Base-by-base conservation (phyloP, 1,140 invertebrate species). In the Nomia melanderi region DNA sequence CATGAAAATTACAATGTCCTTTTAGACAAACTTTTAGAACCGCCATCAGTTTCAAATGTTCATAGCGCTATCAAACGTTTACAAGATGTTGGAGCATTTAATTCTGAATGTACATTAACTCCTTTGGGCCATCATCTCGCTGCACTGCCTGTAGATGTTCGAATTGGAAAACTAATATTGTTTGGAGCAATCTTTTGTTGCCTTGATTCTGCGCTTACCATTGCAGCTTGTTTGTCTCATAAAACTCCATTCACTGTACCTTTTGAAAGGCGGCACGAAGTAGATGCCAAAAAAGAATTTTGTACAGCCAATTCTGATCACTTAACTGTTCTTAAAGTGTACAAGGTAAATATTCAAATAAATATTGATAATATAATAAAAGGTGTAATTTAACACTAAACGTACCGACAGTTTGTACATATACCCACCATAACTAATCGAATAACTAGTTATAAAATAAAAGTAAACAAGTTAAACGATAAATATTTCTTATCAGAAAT, bases 171-270 rank as follows among this genome's bases (percentile, higher is more conserved):
- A 92, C 93, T 99, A 86, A 96, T 99, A 92, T 89, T 99, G 0
- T 98, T 97, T 85, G 97, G 97, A 0, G 95, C 98, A 25, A 97
- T 98, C 65, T 96, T 99, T 83, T 97, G 97, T 85, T 99, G 98
- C 90, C 93, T 99, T 5, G 97, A 99, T 92, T 98, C 98, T 1
- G 95, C 98, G 0, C 92, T 99, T 0, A 99, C 98, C 11, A 97
- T 99, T 87, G 98, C 98, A 1, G 97, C 98, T 50, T 96, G 95
- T 88, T 92, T 99, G 7, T 96, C 97, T 74, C 95, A 97, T 88
- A 97, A 97, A 90, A 96, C 95, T 83, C 96, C 97, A 0, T 98
- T 98, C 88, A 92, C 95, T 0, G 93, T 95, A 44, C 96, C 97
- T 0, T 94, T 97, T 86, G 96, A 94, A 29, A 96, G 96, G 84